phyloP scores from a whole-genome alignment of 2,113 vertebrate genomes.

The Microcebus lehilahytsara region DNA sequence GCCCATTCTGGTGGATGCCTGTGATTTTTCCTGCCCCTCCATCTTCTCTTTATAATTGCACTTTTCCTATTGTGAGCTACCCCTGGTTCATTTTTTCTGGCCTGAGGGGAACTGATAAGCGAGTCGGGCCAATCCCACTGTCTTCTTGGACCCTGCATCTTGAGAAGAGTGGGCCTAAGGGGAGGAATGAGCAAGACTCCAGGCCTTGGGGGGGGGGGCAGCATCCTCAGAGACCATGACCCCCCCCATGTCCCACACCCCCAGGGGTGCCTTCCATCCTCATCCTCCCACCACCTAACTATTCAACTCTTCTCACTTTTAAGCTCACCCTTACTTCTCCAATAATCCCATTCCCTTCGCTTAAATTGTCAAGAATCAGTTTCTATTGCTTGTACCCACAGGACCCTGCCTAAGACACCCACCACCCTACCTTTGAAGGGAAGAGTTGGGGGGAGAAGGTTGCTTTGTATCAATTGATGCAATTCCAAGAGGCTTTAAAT shows the following conservation, averaged over 20 bases:
- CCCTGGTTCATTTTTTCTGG: not conserved
- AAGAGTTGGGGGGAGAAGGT: not conserved
- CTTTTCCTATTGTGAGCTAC: not conserved
- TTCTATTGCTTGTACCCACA: not conserved
- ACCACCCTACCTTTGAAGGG: constrained; percentile 48
- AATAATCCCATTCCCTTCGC: not conserved
- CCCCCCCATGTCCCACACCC: not conserved
- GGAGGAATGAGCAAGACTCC: not conserved
- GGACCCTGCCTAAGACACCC: constrained; percentile 20
- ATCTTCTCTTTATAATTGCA: not conserved
- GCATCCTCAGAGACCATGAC: not conserved
- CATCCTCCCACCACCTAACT: not conserved
- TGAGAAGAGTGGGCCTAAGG: not conserved
- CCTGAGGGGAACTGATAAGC: not conserved
- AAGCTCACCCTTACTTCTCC: not conserved
- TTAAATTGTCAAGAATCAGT: not conserved
- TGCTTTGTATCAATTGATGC: constrained; percentile 69
- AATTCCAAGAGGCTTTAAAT: constrained; percentile 65
- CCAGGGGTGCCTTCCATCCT: not conserved
- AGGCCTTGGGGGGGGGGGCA: not conserved
- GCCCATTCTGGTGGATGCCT: not conserved
- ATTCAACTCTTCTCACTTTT: not conserved
- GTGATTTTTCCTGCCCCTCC: not conserved
- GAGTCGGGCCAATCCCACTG: not conserved
- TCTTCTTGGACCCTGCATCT: not conserved